Percentiles rank a stretch among this genome's conserved stretches.
Evolutionary conservation across 2,113 vertebrate species (phyloP).

Genomic region (Cygnus atratus): DNA sequence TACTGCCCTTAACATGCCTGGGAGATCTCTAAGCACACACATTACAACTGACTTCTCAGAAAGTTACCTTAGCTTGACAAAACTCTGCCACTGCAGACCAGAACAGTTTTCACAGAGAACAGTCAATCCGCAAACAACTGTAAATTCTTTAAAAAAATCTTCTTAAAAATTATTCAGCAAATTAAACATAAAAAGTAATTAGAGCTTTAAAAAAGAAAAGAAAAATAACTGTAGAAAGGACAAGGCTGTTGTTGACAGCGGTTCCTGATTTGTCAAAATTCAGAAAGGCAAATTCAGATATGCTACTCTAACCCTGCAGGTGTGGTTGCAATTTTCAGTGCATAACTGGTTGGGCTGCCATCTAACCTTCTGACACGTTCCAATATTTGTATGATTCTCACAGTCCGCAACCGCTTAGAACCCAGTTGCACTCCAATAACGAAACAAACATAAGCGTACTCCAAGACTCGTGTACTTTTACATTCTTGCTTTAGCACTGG

Average conservation of each 20-base stretch:
- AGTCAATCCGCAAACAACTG: neutral
- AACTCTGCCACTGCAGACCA: neutral
- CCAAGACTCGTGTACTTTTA: neutral
- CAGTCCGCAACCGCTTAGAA: neutral
- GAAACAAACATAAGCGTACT: neutral
- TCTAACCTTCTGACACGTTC: neutral
- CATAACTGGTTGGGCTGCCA: no score
- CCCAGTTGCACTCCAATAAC: neutral
- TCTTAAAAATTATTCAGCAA: neutral
- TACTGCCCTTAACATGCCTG: neutral
- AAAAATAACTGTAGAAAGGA: neutral
- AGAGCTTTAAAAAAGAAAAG: neutral
- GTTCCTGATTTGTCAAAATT: neutral
- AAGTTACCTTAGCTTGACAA: neutral
- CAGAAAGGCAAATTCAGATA: neutral
- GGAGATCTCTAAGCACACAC: neutral
- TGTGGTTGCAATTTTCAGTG: neutral
- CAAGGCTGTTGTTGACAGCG: neutral
- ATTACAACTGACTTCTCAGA: neutral
- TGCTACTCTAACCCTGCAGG: accelerated
- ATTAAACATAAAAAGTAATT: neutral
- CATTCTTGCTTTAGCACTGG: neutral
- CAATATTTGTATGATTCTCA: accelerated
- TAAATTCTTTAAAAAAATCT: neutral
- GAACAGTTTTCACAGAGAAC: neutral